phyloP scores from a whole-genome alignment of 2,797 vertebrate species.

The Sebastolobus altivelis region DNA sequence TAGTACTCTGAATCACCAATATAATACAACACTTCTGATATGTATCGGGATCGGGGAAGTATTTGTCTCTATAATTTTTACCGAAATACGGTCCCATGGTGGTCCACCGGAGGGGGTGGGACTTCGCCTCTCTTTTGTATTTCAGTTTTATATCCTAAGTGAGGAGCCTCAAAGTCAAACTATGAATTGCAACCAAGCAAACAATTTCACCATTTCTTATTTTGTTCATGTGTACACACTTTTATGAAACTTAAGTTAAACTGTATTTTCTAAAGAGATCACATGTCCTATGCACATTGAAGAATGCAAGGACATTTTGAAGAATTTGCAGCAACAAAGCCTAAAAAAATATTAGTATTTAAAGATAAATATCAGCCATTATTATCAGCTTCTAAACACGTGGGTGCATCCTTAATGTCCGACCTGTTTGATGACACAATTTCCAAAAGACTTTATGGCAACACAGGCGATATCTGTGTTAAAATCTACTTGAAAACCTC shows the following conservation, averaged over 20 bases:
- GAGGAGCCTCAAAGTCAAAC: slow-evolving; percentile 1
- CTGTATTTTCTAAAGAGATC: slow-evolving; percentile 30
- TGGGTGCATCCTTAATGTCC: too few relatives aligned
- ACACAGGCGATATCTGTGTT: background rate
- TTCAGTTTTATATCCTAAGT: background rate
- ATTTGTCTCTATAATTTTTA: too few relatives aligned
- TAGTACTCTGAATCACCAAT: background rate
- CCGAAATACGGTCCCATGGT: too few relatives aligned
- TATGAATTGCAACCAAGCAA: background rate
- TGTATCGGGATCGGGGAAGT: too few relatives aligned
- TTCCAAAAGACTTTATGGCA: background rate
- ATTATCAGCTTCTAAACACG: too few relatives aligned
- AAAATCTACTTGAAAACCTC: too few relatives aligned
- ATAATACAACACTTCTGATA: too few relatives aligned
- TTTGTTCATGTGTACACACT: background rate
- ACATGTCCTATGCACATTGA: background rate
- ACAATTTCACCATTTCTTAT: background rate
- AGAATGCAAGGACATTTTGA: background rate
- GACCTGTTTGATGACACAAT: background rate
- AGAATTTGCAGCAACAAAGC: background rate
- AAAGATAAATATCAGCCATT: background rate
- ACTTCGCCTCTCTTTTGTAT: too few relatives aligned
- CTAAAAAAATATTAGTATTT: slow-evolving; percentile 13
- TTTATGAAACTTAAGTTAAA: background rate
- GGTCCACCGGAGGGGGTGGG: too few relatives aligned